phyloP scores from a whole-genome alignment of 2,113 vertebrate genomes.

The Strigops habroptila region DNA sequence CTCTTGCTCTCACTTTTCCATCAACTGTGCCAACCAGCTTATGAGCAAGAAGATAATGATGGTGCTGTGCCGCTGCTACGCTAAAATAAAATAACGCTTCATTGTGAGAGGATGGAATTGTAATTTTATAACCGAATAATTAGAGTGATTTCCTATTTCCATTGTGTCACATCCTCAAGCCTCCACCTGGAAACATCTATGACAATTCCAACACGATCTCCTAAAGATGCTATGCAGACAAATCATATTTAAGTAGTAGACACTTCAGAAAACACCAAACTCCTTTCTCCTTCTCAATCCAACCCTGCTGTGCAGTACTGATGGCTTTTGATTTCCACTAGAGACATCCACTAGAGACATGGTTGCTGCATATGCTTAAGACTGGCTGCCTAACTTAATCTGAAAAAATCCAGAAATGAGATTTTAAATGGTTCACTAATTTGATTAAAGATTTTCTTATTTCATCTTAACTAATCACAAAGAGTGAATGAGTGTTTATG shows the following conservation, averaged over 20 bases:
- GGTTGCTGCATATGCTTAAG: neutral
- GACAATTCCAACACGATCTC: neutral
- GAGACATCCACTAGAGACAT: too few species aligned
- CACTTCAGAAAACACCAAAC: neutral
- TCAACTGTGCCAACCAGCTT: neutral
- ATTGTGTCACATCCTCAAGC: neutral
- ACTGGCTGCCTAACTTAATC: neutral
- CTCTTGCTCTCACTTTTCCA: neutral
- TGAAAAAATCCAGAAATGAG: neutral
- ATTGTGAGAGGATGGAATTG: neutral
- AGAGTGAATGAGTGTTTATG: neutral
- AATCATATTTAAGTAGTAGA: neutral
- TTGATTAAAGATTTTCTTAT: neutral
- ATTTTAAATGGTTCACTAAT: neutral
- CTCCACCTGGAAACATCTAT: neutral
- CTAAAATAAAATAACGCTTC: neutral
- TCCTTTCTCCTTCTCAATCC: neutral
- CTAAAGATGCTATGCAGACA: neutral
- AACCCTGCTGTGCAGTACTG: neutral
- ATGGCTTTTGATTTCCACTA: neutral
- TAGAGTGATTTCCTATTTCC: neutral
- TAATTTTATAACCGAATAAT: neutral
- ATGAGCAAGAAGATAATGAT: neutral
- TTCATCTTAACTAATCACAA: neutral
- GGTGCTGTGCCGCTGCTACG: neutral